Evolutionary conservation across 2,113 vertebrate species (phyloP).

Genomic region (Casuarius casuarius): DNA sequence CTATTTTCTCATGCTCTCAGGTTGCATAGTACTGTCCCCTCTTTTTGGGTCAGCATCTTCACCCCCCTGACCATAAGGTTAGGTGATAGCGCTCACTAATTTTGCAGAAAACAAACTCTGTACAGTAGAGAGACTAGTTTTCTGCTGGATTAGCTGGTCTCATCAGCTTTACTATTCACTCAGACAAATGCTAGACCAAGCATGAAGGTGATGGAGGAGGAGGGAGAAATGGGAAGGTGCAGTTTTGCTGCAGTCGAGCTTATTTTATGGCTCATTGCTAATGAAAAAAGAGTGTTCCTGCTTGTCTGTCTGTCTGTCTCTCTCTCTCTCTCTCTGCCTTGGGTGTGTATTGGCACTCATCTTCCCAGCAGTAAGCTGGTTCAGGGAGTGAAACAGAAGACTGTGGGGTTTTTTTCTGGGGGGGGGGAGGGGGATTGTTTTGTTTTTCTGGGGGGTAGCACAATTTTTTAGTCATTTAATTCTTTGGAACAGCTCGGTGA

Average conservation of each 20-base stretch:
- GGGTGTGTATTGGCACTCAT: neutral
- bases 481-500: neutral
- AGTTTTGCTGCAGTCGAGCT: neutral
- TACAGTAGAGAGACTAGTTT: neutral
- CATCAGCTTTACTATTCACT: neutral
- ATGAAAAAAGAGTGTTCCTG: neutral
- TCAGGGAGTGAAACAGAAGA: neutral
- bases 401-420: neutral
- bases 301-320: neutral
- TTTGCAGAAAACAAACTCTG: neutral
- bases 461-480: neutral
- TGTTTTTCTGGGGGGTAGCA: neutral
- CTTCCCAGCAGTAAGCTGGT: neutral
- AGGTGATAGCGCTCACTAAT: neutral
- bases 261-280: neutral
- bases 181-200: neutral
- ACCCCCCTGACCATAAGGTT: neutral
- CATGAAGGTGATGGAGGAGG: neutral
- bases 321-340: neutral
- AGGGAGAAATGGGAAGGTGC: neutral
- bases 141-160: neutral
- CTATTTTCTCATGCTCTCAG: neutral
- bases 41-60: neutral
- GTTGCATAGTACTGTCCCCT: neutral
- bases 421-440: no score